phyloP scores from a whole-genome alignment of 2,113 vertebrate genomes.

The Zeus faber region DNA sequence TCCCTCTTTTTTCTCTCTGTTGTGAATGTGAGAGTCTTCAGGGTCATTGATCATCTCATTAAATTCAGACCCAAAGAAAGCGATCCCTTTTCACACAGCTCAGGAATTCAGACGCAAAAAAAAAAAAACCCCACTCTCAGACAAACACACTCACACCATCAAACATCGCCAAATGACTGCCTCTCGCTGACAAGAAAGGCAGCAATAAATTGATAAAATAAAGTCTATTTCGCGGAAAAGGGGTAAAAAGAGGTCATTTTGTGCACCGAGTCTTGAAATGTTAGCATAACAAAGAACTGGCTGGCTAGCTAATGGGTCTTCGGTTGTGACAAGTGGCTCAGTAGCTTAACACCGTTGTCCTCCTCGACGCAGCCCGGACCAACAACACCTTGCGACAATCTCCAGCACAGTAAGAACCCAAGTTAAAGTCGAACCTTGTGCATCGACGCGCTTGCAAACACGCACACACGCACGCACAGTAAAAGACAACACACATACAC shows the following conservation, averaged over 20 bases:
- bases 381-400: slow-evolving; percentile 45
- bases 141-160: slow-evolving; percentile 65
- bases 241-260: slow-evolving; percentile 64
- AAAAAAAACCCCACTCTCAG: slow-evolving; percentile 44
- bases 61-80: slow-evolving; percentile 68
- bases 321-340: slow-evolving; percentile 51
- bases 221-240: slow-evolving; percentile 68
- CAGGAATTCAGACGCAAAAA: slow-evolving; percentile 64
- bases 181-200: slow-evolving; percentile 59
- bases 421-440: slow-evolving; percentile 34
- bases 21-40: slow-evolving; percentile 68
- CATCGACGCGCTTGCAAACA: slow-evolving; percentile 5
- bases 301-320: slow-evolving; percentile 61
- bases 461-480: neutral
- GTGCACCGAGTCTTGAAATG: slow-evolving; percentile 50
- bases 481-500: too few species aligned
- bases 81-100: slow-evolving; percentile 69
- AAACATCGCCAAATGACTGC: slow-evolving; percentile 67
- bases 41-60: slow-evolving; percentile 77
- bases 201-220: slow-evolving; percentile 68
- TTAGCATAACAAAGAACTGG: slow-evolving; percentile 70
- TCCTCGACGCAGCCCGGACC: slow-evolving; percentile 43
- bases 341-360: slow-evolving; percentile 52
- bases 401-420: slow-evolving; percentile 38
- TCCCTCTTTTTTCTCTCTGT: slow-evolving; percentile 61